Base-by-base conservation (phyloP, 2,888 invertebrate species). In the Desoria tigrina region DNA sequence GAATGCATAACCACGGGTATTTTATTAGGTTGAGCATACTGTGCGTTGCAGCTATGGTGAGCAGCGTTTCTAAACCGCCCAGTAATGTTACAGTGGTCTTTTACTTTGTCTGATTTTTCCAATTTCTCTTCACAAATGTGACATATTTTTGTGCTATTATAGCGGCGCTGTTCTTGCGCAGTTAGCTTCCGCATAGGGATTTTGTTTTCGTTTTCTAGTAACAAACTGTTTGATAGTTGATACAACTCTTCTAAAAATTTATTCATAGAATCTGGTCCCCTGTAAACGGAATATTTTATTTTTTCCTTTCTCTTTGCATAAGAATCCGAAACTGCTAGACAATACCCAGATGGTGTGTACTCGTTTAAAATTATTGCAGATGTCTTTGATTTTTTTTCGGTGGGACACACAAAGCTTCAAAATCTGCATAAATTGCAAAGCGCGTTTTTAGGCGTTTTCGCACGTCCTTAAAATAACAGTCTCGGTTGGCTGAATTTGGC, bases 21-120 rank as follows among this genome's bases (percentile, higher is more conserved):
- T 23, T n/a, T 50, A 1, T 6, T 28, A n/a, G 16, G n/a, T 21
- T 42, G 37, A 23, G 14, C 24, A 18, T 39, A 59, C 18, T 59
- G 45, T 2, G 53, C 26, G 21, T 63, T 63, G 32, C 63, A 60
- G n/a, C 24, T 23, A 11, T 18, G 32, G 16, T 63, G 59, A 14
- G 32, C 49, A 11, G 21, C n/a, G 26, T 55, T 49, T 21, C 49
- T 24, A 2, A 27, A 50, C 1, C 2, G 14, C 16, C 50, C 42
- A 1, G 57, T 51, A 16, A 54, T 16, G 21, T 63, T 63, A 24
- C 23, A 1, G 57, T 67, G 67, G 18, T 67, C 54, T 27, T 28
- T 3, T 50, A 50, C 56, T n/a, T 45, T 63, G 1, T 42, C 42
- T 24, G 59, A n/a, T 21, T 18, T 39, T 24, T 39, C n/a, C 3